Evolutionary conservation across 2,113 vertebrate species (phyloP), one percentile per base, ranked within the genome.

Genomic region (Xiphorhynchus elegans): DNA sequence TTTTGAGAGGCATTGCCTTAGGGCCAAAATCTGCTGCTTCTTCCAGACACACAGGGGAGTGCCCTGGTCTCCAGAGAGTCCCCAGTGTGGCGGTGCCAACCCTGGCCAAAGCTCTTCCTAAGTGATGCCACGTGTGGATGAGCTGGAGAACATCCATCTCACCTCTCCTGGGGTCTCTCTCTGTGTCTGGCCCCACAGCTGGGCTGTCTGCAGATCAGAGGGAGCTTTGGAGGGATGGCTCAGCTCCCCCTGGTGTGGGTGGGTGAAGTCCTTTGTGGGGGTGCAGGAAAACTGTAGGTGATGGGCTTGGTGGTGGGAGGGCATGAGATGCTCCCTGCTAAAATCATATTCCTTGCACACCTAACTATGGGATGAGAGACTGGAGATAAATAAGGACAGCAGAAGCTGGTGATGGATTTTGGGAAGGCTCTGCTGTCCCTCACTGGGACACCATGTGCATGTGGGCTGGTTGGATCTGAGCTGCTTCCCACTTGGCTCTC

Each of bases 11-110:
- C 13, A 2, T 85, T 83, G 63, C 64, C 35, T 78, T 42, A 56
- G 13, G 39, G 7, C 29, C 55, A 2, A 84, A 74, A 67, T 59
- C 26, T 7, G 35, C 64, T 62, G 31, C 44, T 68, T 31, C 44
- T 20, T 3, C 0, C 46, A 66, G 78, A 6, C 31, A 4, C 47
- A 39, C 0, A 0, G 14, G 19, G 24, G 49, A 56, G 12, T 1
- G 7, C 13, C 3, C 35, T 73, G 58, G 13, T 47, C 31, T 28
- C 21, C 49, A 46, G 91, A 7, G 9, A 62, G 17, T 35, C 25
- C 2, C 42, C 49, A 56, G 24, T 11, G 6, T 20, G 69, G 23
- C 35, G 26, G 5, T 44, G 69, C 74, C 85, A 82, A 6, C 25
- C 17, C 46, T 1, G 2, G 18, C 40, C 19, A 50, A 0, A 78